phyloP scores from a whole-genome alignment of 2,797 vertebrate species.

The Scleropages formosus region DNA sequence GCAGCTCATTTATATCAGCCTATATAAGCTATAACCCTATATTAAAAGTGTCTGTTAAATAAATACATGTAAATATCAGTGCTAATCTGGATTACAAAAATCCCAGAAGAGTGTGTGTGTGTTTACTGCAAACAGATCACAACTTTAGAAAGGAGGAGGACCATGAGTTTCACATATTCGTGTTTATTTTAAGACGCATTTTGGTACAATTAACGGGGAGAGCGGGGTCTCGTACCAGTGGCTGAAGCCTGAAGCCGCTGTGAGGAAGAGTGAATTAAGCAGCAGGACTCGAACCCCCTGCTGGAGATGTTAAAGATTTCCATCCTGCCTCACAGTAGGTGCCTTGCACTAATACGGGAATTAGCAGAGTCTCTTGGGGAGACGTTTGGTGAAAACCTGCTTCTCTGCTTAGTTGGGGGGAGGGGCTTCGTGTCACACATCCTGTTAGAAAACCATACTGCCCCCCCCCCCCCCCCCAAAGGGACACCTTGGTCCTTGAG shows the following conservation, averaged over 20 bases:
- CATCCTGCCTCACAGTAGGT: constrained; percentile 1
- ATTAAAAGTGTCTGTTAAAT: not conserved
- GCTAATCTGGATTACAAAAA: too few relatives aligned
- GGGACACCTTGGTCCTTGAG: too few relatives aligned
- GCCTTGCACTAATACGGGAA: not conserved
- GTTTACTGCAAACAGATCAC: too few relatives aligned
- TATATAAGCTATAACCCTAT: too few relatives aligned
- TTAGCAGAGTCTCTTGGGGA: not conserved
- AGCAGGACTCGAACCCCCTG: not conserved
- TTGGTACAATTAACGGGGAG: not conserved
- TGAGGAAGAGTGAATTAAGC: not conserved
- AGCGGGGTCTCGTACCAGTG: not conserved
- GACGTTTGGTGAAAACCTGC: too few relatives aligned
- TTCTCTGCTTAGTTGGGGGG: too few relatives aligned
- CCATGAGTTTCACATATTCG: not conserved
- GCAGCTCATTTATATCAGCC: too few relatives aligned
- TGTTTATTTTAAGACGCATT: not conserved
- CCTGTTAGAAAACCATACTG: too few relatives aligned
- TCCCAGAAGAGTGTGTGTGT: too few relatives aligned
- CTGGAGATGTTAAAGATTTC: not conserved
- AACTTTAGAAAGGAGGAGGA: too few relatives aligned
- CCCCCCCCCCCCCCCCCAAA: too few relatives aligned
- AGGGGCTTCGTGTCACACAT: too few relatives aligned
- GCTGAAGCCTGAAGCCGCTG: not conserved
- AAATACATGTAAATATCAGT: not conserved